A percentile compares a stretch with the other conserved stretches of the same genome.
Conservation (phyloP, 2,888 invertebrate genomes). For the Tolmerus cingulatus region DNA sequence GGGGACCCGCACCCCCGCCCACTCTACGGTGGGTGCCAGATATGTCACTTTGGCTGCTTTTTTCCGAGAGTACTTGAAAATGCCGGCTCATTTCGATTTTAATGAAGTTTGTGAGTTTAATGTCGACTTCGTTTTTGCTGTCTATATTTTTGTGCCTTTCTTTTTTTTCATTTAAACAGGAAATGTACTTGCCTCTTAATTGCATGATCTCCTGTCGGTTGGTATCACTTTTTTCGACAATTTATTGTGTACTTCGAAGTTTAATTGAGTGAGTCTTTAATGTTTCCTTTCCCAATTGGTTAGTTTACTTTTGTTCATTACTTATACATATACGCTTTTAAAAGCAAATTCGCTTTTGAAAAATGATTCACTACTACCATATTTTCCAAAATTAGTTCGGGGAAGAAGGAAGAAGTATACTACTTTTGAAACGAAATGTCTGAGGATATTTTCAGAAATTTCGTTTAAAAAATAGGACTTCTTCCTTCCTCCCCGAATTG, state of each 20-base stretch:
- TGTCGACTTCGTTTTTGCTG: neutral
- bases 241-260: neutral
- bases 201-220: neutral
- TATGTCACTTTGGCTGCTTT: neutral
- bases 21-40: neutral
- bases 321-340: neutral
- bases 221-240: neutral
- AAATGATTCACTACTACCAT: neutral
- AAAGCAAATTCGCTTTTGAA: neutral
- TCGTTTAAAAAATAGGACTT: too few species aligned
- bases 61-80: neutral
- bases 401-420: too few species aligned
- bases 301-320: neutral
- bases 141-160: neutral
- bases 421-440: too few species aligned
- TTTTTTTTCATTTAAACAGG: neutral
- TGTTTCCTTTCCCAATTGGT: neutral
- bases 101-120: neutral
- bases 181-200: neutral
- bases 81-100: neutral
- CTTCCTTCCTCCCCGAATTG: too few species aligned
- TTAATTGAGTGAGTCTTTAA: neutral
- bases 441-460: too few species aligned
- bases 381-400: neutral
- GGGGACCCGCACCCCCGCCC: neutral